Conservation (phyloP, 2,113 vertebrate genomes). For the Dasyprocta punctata region DNA sequence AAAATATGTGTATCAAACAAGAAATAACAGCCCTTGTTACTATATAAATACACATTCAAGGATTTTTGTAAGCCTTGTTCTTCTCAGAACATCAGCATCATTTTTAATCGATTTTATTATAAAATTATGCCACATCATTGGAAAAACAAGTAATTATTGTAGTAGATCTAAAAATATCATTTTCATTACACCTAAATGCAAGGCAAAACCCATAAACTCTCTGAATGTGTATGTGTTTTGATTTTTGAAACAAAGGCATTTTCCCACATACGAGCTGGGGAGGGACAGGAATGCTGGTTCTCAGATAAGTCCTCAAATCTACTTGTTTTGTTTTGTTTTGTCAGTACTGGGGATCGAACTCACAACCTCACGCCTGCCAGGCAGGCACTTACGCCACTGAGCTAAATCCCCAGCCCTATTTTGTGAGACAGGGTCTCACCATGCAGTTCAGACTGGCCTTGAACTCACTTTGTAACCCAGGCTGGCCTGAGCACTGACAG, state of each 20-base stretch:
- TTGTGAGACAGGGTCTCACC: too few relatives aligned
- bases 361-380: too few relatives aligned
- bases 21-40: background rate
- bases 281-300: background rate
- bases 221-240: background rate
- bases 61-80: conserved; percentile 12
- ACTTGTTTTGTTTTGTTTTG: too few relatives aligned
- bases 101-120: conserved; percentile 3
- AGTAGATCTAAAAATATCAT: background rate
- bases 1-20: conserved; percentile 13
- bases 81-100: background rate
- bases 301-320: background rate
- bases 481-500: too few relatives aligned
- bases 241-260: background rate
- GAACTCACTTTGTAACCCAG: too few relatives aligned
- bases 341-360: too few relatives aligned
- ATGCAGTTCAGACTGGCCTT: too few relatives aligned
- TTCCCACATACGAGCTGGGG: background rate
- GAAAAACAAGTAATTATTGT: background rate
- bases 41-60: background rate
- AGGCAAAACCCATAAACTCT: background rate
- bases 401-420: too few relatives aligned
- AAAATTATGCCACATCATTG: background rate
- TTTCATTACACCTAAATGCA: conserved; percentile 14
- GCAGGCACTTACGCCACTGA: too few relatives aligned